Conservation (phyloP, 2,888 invertebrate species). For the Watsonalla cultraria region DNA sequence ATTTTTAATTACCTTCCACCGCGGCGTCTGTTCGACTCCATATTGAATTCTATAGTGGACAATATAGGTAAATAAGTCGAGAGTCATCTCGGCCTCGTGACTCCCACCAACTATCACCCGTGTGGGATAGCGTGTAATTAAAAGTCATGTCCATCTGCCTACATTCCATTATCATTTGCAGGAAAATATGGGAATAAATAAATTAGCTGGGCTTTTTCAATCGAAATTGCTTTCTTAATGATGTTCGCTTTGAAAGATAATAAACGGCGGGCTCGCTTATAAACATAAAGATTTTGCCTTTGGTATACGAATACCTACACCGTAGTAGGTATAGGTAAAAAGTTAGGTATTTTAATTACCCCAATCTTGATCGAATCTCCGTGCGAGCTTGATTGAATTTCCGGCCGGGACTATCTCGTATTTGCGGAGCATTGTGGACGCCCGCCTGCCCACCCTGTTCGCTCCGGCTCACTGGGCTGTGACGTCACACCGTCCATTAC, state of each 20-base stretch:
- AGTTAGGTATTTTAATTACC: slow-evolving; percentile 71
- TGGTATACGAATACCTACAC: slow-evolving; percentile 9
- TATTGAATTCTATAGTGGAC: slow-evolving; percentile 71
- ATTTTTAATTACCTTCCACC: slow-evolving; percentile 76
- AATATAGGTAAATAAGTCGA: slow-evolving; percentile 51
- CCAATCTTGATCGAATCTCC: slow-evolving; percentile 73
- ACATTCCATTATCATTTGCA: slow-evolving; percentile 12
- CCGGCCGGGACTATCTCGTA: slow-evolving; percentile 67
- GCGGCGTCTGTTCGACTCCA: slow-evolving; percentile 53
- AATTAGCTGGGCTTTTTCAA: background rate
- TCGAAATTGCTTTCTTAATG: slow-evolving; percentile 10
- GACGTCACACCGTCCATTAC: slow-evolving; percentile 65
- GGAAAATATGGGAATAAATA: background rate
- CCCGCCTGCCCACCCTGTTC: slow-evolving; percentile 37
- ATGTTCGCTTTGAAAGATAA: slow-evolving; percentile 3
- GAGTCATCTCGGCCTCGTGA: slow-evolving; percentile 32
- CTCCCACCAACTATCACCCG: slow-evolving; percentile 33
- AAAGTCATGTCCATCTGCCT: slow-evolving; percentile 26
- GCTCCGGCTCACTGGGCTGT: slow-evolving; percentile 68
- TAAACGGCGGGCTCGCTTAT: background rate
- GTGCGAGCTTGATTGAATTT: slow-evolving; percentile 74
- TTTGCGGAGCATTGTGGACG: slow-evolving; percentile 63
- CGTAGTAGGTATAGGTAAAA: slow-evolving; percentile 49
- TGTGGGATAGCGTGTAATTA: slow-evolving; percentile 37
- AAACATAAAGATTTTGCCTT: slow-evolving; percentile 1